Conservation (phyloP, 2,797 vertebrate genomes). For the Labeo calbasu region DNA sequence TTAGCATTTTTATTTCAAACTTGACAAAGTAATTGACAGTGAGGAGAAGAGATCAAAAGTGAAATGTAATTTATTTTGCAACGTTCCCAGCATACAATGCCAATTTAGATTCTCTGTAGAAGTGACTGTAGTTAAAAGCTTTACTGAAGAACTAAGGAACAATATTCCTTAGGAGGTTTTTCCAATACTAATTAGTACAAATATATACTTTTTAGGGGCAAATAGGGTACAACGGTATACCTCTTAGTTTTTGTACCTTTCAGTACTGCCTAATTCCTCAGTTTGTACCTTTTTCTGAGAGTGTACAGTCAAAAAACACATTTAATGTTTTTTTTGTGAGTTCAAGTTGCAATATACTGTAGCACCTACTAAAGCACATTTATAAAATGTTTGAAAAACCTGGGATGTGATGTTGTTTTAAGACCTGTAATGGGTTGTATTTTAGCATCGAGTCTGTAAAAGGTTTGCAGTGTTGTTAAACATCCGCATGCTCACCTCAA, state of each 20-base stretch:
- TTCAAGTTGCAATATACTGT: no score
- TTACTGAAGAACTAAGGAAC: neutral
- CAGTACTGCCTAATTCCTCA: neutral
- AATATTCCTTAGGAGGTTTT: neutral
- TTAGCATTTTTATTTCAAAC: neutral
- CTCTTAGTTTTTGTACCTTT: neutral
- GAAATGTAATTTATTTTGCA: neutral
- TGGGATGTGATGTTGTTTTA: neutral
- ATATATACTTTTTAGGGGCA: neutral
- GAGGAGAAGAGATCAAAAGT: neutral
- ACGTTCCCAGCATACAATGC: neutral
- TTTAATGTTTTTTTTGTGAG: neutral
- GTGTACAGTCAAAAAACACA: neutral
- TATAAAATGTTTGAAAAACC: neutral
- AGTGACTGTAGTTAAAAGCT: neutral
- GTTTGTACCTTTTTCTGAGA: neutral
- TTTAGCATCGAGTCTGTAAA: neutral
- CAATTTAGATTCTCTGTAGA: neutral
- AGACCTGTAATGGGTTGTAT: neutral
- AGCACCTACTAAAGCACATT: neutral
- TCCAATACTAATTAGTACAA: neutral
- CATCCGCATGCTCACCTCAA: neutral
- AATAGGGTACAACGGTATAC: neutral
- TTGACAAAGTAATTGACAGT: neutral
- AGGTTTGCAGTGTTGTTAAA: neutral